Conservation (phyloP, 2,797 vertebrate species). For the Lutjanus campechanus region DNA sequence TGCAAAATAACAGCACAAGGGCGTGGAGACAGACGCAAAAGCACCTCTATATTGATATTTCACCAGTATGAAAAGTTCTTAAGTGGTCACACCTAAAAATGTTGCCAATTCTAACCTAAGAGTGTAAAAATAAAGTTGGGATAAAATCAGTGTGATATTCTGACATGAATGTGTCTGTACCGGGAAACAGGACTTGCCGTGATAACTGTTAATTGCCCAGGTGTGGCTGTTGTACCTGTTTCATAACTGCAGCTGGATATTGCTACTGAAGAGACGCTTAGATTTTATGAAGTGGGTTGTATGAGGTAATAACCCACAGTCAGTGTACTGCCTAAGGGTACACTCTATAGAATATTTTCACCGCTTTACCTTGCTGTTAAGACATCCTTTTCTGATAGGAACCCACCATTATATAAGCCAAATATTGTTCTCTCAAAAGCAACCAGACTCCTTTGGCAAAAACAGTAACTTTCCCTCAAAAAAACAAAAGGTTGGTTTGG, state of each 20-base stretch:
- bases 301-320: too few relatives aligned
- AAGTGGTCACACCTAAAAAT: background rate
- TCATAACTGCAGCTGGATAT: constrained; percentile 36
- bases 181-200: constrained; percentile 17
- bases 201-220: background rate
- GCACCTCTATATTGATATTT: background rate
- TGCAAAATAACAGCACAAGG: constrained; percentile 4
- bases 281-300: too few relatives aligned
- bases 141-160: background rate
- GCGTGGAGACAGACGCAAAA: background rate
- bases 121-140: background rate
- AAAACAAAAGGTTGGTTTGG: too few relatives aligned
- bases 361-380: too few relatives aligned
- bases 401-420: too few relatives aligned
- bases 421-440: too few relatives aligned
- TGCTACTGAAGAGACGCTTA: background rate
- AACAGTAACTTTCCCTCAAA: too few relatives aligned
- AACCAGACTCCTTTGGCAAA: too few relatives aligned
- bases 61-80: background rate
- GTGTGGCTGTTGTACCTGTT: constrained; percentile 39
- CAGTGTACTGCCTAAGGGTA: too few relatives aligned
- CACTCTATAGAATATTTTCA: too few relatives aligned
- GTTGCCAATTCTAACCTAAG: background rate
- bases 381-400: too few relatives aligned
- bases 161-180: background rate